These are phyloP conservation scores for Mastigias papua DNA, from an alignment of 30 jellyfish, hydroid and myxozoan species.

Conservation along the genomic window DNA sequence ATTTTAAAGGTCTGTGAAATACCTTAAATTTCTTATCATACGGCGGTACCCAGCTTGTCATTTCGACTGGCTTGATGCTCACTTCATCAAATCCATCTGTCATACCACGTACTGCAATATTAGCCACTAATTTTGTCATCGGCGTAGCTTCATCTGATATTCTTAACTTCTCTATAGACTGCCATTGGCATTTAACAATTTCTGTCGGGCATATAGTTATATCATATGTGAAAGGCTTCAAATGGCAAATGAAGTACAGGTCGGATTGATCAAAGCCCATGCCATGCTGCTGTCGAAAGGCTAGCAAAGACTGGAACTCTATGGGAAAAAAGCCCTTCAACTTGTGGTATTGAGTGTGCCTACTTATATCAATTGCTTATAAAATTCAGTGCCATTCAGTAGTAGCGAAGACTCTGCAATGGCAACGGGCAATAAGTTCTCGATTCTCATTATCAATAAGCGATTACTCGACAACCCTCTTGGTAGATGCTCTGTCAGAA, in stretches of 20 bases:
- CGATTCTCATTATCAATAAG: too few relatives aligned
- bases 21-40: conserved; percentile 70
- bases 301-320: conserved; percentile 86
- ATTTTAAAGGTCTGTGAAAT: conserved; percentile 50
- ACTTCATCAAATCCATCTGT: conserved; percentile 71
- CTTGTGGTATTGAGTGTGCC: not conserved
- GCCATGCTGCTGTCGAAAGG: conserved; percentile 92
- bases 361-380: not conserved
- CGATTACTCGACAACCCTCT: too few relatives aligned
- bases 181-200: conserved; percentile 87
- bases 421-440: too few relatives aligned
- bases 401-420: too few relatives aligned
- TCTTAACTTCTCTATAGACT: conserved; percentile 53
- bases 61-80: conserved; percentile 52
- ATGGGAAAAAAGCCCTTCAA: conserved; percentile 26
- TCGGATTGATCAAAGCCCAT: conserved; percentile 88
- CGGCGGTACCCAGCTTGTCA: conserved; percentile 89
- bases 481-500: too few relatives aligned
- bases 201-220: conserved; percentile 79
- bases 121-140: conserved; percentile 76
- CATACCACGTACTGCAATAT: conserved; percentile 59
- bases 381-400: not conserved
- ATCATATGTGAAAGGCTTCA: conserved; percentile 77
- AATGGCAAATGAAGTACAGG: conserved; percentile 92
- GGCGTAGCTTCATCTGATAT: conserved; percentile 83